Conservation (phyloP, 2,888 invertebrate genomes). For the Plagiodera versicolora region DNA sequence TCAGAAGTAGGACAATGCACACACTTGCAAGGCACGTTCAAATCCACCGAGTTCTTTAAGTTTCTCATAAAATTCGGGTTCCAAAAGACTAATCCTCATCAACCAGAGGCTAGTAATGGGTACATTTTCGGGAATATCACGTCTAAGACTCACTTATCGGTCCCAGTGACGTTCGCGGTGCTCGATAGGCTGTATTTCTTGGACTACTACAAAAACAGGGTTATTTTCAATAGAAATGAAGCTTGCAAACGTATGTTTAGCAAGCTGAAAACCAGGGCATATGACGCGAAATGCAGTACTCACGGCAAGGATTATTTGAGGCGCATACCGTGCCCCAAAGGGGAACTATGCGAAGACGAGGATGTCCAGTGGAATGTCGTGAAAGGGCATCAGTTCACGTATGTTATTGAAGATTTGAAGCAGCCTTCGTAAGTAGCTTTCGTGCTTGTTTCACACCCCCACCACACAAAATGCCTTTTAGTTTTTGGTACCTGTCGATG, state of each 20-base stretch:
- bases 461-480: constrained; percentile 54
- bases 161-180: constrained; percentile 82
- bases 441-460: too few species aligned
- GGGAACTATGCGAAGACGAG: constrained; percentile 81
- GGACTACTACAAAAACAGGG: constrained; percentile 84
- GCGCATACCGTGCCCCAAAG: constrained; percentile 80
- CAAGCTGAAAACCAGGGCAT: constrained; percentile 79
- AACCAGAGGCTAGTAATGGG: constrained; percentile 84
- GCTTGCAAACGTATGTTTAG: constrained; percentile 89
- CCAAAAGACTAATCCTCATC: constrained; percentile 90
- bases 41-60: constrained; percentile 78
- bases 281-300: constrained; percentile 79
- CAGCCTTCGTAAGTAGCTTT: constrained; percentile 86
- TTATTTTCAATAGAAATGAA: constrained; percentile 63
- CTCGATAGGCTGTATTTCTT: constrained; percentile 86
- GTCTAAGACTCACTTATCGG: constrained; percentile 65
- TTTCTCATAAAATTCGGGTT: constrained; percentile 95
- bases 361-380: constrained; percentile 84
- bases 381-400: constrained; percentile 89
- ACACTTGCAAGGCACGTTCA: constrained; percentile 67
- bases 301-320: constrained; percentile 79
- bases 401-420: constrained; percentile 84
- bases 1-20: constrained; percentile 47
- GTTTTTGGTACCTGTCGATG: constrained; percentile 95
- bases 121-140: constrained; percentile 97